Percentiles rank a stretch among this genome's conserved stretches.
Evolutionary conservation across 2,888 invertebrate genomes (phyloP).

Genomic region (Cybosia mesomella): DNA sequence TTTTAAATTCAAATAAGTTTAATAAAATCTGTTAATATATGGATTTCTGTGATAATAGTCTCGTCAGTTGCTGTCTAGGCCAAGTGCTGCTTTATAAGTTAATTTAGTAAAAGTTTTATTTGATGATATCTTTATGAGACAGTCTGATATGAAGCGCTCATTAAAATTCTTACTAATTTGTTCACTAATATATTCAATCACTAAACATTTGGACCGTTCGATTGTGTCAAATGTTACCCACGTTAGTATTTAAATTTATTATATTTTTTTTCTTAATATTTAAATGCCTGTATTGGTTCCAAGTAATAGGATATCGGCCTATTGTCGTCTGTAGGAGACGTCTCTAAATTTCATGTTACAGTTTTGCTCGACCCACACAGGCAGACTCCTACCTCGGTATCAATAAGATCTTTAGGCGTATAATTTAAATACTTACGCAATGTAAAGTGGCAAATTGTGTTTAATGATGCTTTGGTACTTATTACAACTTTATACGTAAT

Average conservation of each 20-base stretch:
- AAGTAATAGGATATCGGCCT: too few species aligned
- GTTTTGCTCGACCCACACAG: too few species aligned
- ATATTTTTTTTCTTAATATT: too few species aligned
- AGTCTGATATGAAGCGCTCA: background rate
- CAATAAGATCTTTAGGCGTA: background rate
- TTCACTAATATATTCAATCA: slow-evolving; percentile 14
- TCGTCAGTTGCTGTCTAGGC: slow-evolving; percentile 5
- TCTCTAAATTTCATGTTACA: too few species aligned
- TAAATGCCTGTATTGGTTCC: too few species aligned
- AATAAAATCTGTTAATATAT: slow-evolving; percentile 11
- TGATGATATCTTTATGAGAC: slow-evolving; percentile 10
- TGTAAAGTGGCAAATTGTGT: too few species aligned
- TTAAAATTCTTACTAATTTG: slow-evolving; percentile 11
- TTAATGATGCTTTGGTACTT: too few species aligned
- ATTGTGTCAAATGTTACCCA: background rate
- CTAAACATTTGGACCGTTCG: slow-evolving; percentile 6
- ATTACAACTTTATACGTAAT: too few species aligned
- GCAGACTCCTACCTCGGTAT: background rate
- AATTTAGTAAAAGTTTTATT: slow-evolving; percentile 7
- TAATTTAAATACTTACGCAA: too few species aligned
- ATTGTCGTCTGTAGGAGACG: too few species aligned
- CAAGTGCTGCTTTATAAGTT: slow-evolving; percentile 13
- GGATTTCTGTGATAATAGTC: background rate
- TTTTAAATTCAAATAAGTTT: background rate
- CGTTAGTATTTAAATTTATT: background rate